A percentile compares a stretch with the other conserved stretches of the same genome.
Evolutionary conservation across 2,113 vertebrate genomes (phyloP).

Genomic region (Xiphophorus maculatus): DNA sequence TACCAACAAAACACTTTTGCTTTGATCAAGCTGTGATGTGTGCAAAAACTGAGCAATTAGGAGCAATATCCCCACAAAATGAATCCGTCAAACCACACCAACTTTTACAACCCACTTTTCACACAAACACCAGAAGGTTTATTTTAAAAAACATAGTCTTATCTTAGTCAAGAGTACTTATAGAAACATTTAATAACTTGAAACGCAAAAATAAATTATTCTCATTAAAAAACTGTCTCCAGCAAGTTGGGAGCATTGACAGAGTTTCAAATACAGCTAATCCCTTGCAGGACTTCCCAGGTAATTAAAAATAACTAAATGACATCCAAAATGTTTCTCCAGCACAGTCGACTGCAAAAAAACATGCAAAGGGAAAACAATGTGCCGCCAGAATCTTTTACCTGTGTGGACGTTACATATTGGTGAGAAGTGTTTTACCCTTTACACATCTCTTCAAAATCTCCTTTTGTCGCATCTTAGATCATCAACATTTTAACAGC

Average conservation of each 20-base stretch:
- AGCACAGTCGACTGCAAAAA: neutral
- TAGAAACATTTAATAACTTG: neutral
- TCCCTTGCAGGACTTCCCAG: conserved; percentile 39
- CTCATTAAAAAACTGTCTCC: neutral
- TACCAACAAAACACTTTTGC: conserved; percentile 25
- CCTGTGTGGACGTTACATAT: neutral
- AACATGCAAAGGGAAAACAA: neutral
- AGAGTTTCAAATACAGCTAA: conserved; percentile 40
- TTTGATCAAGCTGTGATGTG: conserved; percentile 38
- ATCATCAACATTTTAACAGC: no score
- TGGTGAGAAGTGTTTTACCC: neutral
- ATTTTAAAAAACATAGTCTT: neutral
- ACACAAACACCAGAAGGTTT: neutral
- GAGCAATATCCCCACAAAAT: neutral
- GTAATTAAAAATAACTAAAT: conserved; percentile 19
- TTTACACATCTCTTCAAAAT: neutral
- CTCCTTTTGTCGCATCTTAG: neutral
- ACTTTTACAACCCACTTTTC: conserved; percentile 5
- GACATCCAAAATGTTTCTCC: neutral
- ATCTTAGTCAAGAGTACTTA: neutral
- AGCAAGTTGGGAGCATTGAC: conserved; percentile 28
- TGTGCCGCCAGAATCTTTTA: neutral
- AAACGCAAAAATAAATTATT: neutral
- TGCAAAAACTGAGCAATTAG: conserved; percentile 2
- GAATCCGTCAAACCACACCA: neutral